phyloP scores from a whole-genome alignment of 2,113 vertebrate species.

The Chauna torquata region DNA sequence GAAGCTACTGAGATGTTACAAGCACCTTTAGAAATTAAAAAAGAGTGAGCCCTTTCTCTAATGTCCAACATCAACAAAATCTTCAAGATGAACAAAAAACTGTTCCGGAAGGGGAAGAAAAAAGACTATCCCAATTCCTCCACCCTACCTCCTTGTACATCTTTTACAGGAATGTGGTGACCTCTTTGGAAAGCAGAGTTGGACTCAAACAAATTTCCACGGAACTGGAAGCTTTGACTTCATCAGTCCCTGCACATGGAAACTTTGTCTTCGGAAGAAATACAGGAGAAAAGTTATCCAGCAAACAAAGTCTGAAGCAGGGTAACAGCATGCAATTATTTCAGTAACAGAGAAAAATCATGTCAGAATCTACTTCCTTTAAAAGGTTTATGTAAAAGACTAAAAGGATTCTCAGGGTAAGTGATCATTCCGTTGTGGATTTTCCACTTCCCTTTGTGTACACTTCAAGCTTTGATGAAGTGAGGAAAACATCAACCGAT shows the following conservation, averaged over 20 bases:
- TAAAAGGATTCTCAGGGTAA: background rate
- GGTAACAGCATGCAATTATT: background rate
- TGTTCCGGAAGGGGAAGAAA: background rate
- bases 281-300: background rate
- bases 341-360: background rate
- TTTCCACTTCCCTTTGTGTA: background rate
- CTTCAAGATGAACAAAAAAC: background rate
- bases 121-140: background rate
- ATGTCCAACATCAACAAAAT: background rate
- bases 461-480: background rate
- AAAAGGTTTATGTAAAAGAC: background rate
- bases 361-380: background rate
- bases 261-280: background rate
- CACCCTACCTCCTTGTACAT: background rate
- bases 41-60: background rate
- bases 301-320: background rate
- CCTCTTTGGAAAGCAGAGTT: background rate
- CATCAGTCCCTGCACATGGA: background rate
- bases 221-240: background rate
- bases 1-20: background rate
- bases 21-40: background rate
- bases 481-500: background rate
- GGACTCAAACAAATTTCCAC: background rate
- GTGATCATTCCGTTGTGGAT: rapidly evolving
- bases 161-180: background rate